Base-by-base conservation (phyloP, 2,888 invertebrate genomes). In the Morinoia aosen region DNA sequence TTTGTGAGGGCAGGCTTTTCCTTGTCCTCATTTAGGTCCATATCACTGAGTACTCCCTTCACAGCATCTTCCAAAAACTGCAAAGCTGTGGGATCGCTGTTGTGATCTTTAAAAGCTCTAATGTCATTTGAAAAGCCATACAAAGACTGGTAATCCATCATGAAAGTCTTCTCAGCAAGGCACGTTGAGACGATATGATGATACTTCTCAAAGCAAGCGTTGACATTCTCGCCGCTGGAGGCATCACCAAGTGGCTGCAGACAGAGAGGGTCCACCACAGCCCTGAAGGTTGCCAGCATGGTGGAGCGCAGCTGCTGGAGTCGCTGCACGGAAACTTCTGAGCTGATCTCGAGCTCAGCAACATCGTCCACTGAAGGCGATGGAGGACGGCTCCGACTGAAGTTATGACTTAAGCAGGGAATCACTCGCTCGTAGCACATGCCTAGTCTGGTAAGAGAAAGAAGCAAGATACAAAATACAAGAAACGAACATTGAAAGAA, bases 351-450 rank as follows among this genome's bases (percentile, higher is more conserved):
- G 19, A 94, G 33, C 11, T 93, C 95, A 4, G 33, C 91, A 76
- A 33, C 76, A 61, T 96, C 96, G n/a, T 91, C 56, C 5, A 91
- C 96, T 40, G 58, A 25, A 19, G 91, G 93, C 14, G 93, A 93
- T 16, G 14, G 39, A 57, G 93, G 48, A 12, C 93, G 56, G 12
- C 88, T 40, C 4, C 58, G 95, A 56, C 91, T 91, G 95, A 96
- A 93, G 40, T 93, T 58, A 16, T 95, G 91, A 61, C 95, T 95
- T 96, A 99, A 97, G 97, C 98, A 98, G 33, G 98, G 98, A 96
- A 98, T 98, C 11, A 98, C 98, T 97, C 98, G 98, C 97, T 98
- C 98, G 97, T 99, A 99, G 96, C 98, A 98, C 56, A 93, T 5
- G 93, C 93, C 14, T 33, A 57, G 98, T 97, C 98, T 98, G 97